Conservation (phyloP, 2,113 vertebrate genomes). For the Platichthys stellatus region DNA sequence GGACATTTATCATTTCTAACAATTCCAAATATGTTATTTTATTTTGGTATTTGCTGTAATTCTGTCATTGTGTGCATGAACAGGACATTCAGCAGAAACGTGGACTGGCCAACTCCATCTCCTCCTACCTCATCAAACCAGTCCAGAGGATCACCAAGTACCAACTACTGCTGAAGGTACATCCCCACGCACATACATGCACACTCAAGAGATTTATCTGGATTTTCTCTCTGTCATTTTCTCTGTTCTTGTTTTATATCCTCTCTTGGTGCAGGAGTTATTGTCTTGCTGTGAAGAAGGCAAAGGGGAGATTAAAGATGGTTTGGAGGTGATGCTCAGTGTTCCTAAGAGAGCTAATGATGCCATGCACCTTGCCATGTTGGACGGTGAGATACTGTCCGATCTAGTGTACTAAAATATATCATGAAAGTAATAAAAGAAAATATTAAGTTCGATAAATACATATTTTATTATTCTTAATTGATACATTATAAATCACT, state of each 20-base stretch:
- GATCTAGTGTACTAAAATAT: no score
- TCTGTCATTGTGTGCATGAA: not conserved
- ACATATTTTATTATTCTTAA: no score
- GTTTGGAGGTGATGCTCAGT: conserved; percentile 97
- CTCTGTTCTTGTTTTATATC: no score
- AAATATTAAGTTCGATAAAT: no score
- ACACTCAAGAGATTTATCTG: not conserved
- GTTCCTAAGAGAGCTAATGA: conserved; percentile 98
- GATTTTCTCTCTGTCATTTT: not conserved
- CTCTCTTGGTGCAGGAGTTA: conserved; percentile 84
- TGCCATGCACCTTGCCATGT: conserved; percentile 98
- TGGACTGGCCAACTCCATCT: conserved; percentile 95
- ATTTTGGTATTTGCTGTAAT: not conserved
- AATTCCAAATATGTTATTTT: not conserved
- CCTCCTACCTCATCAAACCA: conserved; percentile 98
- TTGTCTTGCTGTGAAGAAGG: conserved; percentile 98
- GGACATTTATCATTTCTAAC: not conserved
- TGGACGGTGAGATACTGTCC: conserved; percentile 87
- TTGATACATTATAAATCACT: no score
- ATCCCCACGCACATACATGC: not conserved
- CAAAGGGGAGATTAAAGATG: conserved; percentile 97
- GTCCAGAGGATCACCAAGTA: conserved; percentile 99
- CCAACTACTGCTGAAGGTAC: conserved; percentile 95
- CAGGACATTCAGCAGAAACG: conserved; percentile 98
- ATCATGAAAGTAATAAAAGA: no score